A percentile compares a stretch with the other conserved stretches of the same genome.
These are phyloP conservation scores for Eriosoma lanigerum DNA, from an alignment of 1,140 invertebrate species.

Conservation along the genomic window DNA sequence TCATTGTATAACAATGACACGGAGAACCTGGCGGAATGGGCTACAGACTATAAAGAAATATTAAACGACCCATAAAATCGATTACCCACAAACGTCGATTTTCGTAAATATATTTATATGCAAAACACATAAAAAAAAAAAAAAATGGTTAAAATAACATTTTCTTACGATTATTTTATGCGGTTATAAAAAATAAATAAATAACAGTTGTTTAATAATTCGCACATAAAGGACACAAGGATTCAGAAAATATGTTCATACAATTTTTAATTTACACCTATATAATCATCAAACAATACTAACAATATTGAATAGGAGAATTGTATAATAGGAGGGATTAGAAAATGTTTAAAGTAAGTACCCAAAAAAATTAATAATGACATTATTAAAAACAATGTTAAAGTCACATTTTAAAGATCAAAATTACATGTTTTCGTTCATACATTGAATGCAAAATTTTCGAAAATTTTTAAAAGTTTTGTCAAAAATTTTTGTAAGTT, in stretches of 20 bases:
- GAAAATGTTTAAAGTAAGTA: too few relatives aligned
- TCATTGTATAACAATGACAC: not conserved
- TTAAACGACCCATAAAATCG: slow-evolving; percentile 5
- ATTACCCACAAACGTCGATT: not conserved
- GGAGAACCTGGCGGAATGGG: not conserved
- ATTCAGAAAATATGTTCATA: not conserved
- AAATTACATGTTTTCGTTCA: too few relatives aligned
- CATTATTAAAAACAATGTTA: too few relatives aligned
- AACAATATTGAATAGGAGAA: too few relatives aligned
- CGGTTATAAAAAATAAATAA: not conserved
- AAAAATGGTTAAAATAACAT: not conserved
- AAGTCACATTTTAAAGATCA: too few relatives aligned
- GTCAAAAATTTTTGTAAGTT: too few relatives aligned
- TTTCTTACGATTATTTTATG: not conserved
- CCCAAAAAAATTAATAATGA: too few relatives aligned
- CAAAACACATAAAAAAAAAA: not conserved
- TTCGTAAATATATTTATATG: not conserved
- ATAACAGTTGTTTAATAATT: not conserved
- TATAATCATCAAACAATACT: too few relatives aligned
- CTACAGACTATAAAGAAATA: not conserved
- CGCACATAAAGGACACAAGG: not conserved
- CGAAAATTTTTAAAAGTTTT: too few relatives aligned
- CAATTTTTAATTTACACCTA: too few relatives aligned
- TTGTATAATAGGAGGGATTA: too few relatives aligned
- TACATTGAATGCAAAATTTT: too few relatives aligned